Evolutionary conservation across 2,888 invertebrate species (phyloP), one percentile per base, ranked within the genome.

Genomic region (Clivina fossor): DNA sequence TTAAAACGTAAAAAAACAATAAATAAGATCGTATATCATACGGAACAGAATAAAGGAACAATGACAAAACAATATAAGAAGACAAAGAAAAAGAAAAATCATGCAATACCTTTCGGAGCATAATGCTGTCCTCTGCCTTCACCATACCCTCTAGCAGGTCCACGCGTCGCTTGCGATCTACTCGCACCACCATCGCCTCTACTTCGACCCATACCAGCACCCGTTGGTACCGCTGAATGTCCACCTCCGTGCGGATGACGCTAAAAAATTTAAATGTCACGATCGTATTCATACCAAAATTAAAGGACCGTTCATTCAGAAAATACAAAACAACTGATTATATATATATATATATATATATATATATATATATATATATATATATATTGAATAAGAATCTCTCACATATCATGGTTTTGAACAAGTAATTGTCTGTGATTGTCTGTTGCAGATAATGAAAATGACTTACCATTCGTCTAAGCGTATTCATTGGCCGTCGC

Each of bases 401-500:
- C n/a, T n/a, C n/a, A n/a, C n/a, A n/a, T n/a, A n/a, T n/a, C n/a
- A n/a, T n/a, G n/a, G n/a, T n/a, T n/a, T n/a, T n/a, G n/a, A n/a
- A n/a, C n/a, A n/a, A n/a, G n/a, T n/a, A n/a, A n/a, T n/a, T n/a
- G n/a, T n/a, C n/a, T n/a, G n/a, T n/a, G n/a, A n/a, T n/a, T n/a
- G n/a, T n/a, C n/a, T n/a, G 20, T 35, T 48, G 24, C 28, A 22
- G 9, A 16, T n/a, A 19, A 30, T 19, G 46, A 46, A 46, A 22
- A 26, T 24, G 48, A 51, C 72, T 75, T 70, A 87, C 88, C 90
- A 94, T 93, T 77, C 93, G 81, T 62, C 93, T 79, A 56, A 94
- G 75, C 37, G 94, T 94, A 72, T 91, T 90, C 85, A 94, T 93
- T 22, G 94, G 94, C 62, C 91, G 83, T 32, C 93, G 80, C 19